Conservation (phyloP, 1,140 invertebrate species). For the Tribolium madens region DNA sequence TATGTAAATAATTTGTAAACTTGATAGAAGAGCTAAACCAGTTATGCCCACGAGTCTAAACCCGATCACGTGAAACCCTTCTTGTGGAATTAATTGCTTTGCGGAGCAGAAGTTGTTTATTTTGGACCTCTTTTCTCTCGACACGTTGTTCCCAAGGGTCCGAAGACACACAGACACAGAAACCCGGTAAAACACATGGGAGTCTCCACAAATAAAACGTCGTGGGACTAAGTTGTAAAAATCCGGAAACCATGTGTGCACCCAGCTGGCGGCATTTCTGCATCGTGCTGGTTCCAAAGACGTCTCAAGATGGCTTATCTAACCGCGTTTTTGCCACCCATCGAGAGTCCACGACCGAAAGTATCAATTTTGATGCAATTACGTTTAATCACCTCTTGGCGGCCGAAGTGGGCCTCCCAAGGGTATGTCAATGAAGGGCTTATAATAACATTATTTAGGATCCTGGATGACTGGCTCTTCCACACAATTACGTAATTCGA, state of each 20-base stretch:
- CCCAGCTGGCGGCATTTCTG: conserved; percentile 29
- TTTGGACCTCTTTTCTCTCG: not conserved
- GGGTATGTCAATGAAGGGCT: conserved; percentile 23
- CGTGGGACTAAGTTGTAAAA: conserved; percentile 31
- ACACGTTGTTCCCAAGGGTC: not conserved
- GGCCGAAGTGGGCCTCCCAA: conserved; percentile 12
- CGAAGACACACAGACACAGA: not conserved
- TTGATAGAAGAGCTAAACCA: not conserved
- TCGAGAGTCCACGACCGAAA: conserved; percentile 17
- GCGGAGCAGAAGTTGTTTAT: not conserved
- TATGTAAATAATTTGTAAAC: not conserved
- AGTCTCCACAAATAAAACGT: conserved; percentile 1
- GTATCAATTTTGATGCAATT: conserved; percentile 34
- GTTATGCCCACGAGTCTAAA: not conserved
- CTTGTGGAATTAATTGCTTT: not conserved
- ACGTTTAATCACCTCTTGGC: conserved; percentile 8
- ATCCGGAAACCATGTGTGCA: conserved; percentile 36
- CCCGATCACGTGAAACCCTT: no score
- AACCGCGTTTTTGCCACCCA: conserved; percentile 31
- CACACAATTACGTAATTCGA: conserved; percentile 9
- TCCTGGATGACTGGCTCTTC: conserved; percentile 3
- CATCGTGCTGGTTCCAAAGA: conserved; percentile 13
- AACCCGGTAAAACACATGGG: conserved; percentile 3
- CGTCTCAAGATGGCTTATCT: conserved; percentile 32
- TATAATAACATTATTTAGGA: conserved; percentile 20